Base-by-base conservation (phyloP, 2,888 invertebrate genomes). In the Pyrrhia umbra region DNA sequence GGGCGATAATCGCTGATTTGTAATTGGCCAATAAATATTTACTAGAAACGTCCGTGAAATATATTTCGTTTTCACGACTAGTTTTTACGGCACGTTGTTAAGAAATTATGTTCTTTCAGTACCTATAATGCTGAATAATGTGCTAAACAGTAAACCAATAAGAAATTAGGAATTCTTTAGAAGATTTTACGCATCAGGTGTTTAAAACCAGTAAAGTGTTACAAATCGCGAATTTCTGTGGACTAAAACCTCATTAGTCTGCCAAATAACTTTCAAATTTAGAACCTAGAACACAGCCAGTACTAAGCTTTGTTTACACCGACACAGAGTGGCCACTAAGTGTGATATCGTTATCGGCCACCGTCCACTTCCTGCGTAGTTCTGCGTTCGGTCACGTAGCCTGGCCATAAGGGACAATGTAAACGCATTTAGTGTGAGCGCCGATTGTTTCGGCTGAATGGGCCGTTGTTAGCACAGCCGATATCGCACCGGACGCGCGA, bases 291-390 rank as follows among this genome's bases (percentile, higher is more conserved):
- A 50, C 50, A 25, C 68, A 43, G 45, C 74, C 45, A 57, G 68
- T 55, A 34, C 52, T 39, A 68, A 55, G 75, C 69, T 57, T 68
- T 70, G 80, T 76, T 77, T 61, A 82, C 77, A 82, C 70, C 75
- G 54, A 63, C 68, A 64, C 74, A 69, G 75, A 77, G 75, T 71
- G 66, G 65, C 50, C 65, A 68, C 68, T 67, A 71, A 70, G 67
- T 69, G 75, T 80, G 85, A 83, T 88, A 88, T 81, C 83, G 81
- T 87, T 89, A 89, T 89, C 89, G 84, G 73, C 58, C 56, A 57
- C 56, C 50, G 72, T 77, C 79, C 80, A 84, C 77, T 86, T 86
- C 88, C 86, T 86, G 88, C 81, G 81, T 60, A 68, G 80, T 70
- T 75, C 80, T 80, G 82, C 70, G 57, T 50, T 54, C 62, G 82